A percentile compares a stretch with the other conserved stretches of the same genome.
Evolutionary conservation across 1,140 invertebrate species (phyloP).

Genomic region (Drosophila aff.): DNA sequence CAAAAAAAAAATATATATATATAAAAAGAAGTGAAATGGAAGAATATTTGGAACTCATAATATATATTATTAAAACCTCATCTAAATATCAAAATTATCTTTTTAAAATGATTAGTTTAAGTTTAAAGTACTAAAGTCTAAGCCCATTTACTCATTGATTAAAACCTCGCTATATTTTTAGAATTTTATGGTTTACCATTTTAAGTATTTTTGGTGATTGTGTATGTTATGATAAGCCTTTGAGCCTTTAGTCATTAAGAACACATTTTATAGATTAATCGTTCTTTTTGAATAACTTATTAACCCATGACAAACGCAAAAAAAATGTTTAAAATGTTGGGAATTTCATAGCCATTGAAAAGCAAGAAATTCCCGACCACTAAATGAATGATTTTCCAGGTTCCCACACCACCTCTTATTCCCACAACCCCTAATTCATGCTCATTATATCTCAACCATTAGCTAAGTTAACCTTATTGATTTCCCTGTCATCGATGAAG

Average conservation of each 20-base stretch:
- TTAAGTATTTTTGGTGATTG: conserved; percentile 3
- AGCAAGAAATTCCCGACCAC: conserved; percentile 5
- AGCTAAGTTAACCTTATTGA: conserved; percentile 30
- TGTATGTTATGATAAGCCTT: background rate
- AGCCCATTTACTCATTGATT: background rate
- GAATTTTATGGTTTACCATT: conserved; percentile 1
- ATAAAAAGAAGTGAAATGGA: too few species aligned
- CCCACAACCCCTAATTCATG: conserved; percentile 3
- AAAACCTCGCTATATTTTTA: background rate
- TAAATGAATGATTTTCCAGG: background rate
- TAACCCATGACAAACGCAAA: background rate
- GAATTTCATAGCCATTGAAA: background rate
- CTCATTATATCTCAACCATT: conserved; percentile 32
- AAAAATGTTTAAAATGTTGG: background rate
- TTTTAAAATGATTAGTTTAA: background rate
- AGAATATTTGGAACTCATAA: too few species aligned
- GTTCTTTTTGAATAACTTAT: background rate
- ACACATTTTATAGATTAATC: background rate
- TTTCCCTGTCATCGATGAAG: conserved; percentile 8
- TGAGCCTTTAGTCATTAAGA: background rate
- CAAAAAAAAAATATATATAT: background rate
- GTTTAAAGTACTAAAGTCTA: background rate
- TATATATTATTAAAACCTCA: background rate
- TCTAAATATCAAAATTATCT: background rate
- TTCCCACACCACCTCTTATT: background rate